Evolutionary conservation across 2,113 vertebrate genomes (phyloP).

Genomic region (Nipponia nippon): DNA sequence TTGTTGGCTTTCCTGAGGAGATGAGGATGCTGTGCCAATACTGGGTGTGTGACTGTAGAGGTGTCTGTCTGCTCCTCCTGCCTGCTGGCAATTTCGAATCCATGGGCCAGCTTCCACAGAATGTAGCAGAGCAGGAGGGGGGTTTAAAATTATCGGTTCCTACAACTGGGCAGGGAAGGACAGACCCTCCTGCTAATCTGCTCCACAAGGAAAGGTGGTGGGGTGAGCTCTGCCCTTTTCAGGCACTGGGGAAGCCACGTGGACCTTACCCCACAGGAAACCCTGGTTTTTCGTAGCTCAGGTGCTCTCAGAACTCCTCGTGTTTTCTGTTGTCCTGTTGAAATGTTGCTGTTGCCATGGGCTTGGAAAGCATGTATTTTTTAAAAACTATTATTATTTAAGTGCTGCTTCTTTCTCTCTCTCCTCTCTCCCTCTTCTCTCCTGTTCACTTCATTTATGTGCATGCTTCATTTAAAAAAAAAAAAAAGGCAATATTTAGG

Average conservation of each 20-base stretch:
- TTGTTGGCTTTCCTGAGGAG: background rate
- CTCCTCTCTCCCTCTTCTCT: background rate
- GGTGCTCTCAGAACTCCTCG: background rate
- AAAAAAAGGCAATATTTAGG: background rate
- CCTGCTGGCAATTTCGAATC: background rate
- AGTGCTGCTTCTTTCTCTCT: background rate
- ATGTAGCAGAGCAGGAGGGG: background rate
- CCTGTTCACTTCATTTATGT: background rate
- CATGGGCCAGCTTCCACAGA: background rate
- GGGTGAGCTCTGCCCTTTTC: background rate
- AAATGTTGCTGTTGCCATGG: background rate
- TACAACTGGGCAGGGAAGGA: background rate
- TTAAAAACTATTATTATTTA: background rate
- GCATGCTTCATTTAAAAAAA: background rate
- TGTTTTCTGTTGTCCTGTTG: background rate
- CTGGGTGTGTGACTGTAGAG: background rate
- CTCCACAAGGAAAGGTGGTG: no score
- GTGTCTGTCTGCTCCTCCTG: background rate
- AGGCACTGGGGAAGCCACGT: background rate
- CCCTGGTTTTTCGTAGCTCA: accelerated
- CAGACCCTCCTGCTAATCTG: background rate
- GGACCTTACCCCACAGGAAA: background rate
- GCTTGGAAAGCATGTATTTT: background rate
- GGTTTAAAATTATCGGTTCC: background rate
- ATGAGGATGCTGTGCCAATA: background rate